Base-by-base conservation (phyloP, 2,113 vertebrate genomes). In the Albula glossodonta region DNA sequence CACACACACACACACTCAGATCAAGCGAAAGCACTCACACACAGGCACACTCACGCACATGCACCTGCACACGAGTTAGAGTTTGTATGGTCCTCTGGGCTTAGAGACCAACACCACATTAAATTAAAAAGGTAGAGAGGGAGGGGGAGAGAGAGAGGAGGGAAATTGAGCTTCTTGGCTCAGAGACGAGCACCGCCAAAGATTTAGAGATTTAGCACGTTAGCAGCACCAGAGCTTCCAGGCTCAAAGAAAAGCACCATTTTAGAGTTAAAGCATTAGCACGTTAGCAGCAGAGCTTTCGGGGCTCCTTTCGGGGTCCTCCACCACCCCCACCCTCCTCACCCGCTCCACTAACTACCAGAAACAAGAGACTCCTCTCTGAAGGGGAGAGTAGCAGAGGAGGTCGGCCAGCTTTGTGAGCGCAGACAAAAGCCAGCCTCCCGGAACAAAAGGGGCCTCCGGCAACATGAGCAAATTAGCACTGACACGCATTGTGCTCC, bases 361-460 rank as follows among this genome's bases (percentile, higher is more conserved):
- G 53, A 12, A 60, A 53, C 51, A 51, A 51, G 80, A 81, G 50
- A n/a, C 50, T n/a, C 17, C 41, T 1, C 78, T 12, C 50, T 12
- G 1, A 9, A 25, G 78, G 19, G 49, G 78, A 50, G 49, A 48
- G 74, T n/a, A 78, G 41, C 9, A 3, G 41, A 74, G 78, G 78
- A 25, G 31, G 49, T 50, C 49, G 41, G 41, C 49, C 5, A 4
- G 78, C 78, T 79, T 49, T 79, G 78, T 49, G 78, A 15, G 41
- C 31, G 31, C 78, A 17, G 41, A 79, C 78, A 79, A 79, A 79
- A 79, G 78, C 78, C 49, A 25, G 78, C 78, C 78, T 49, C 78
- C 48, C 5, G 78, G 78, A 79, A 79, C 78, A 79, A 79, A 79
- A 79, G 78, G 31, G 2, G 78, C 12, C 49, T 79, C 78, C 50